Evolutionary conservation across 30 jellyfish, hydroid and myxozoan species (phyloP).

Genomic region (Pelagia noctiluca): DNA sequence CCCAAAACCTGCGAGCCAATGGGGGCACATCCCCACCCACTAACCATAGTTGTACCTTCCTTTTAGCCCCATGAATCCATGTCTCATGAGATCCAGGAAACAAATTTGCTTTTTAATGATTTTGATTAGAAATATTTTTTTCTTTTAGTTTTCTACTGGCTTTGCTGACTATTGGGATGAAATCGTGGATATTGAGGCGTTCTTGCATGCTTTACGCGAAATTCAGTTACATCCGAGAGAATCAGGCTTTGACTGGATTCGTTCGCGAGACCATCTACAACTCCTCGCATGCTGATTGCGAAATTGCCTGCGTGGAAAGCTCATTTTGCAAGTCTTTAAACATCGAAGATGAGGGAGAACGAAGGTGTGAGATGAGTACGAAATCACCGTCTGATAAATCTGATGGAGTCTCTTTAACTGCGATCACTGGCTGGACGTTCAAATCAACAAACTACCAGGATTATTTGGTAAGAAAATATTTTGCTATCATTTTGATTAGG

Average conservation of each 20-base stretch:
- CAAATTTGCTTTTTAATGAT: too few relatives aligned
- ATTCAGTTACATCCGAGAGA: background rate
- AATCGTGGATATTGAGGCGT: conserved; percentile 6
- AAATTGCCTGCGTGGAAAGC: background rate
- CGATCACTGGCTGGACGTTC: conserved; percentile 8
- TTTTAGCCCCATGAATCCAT: too few relatives aligned
- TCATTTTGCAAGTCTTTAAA: conserved; percentile 12
- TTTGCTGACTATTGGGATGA: background rate
- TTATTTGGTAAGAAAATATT: conserved; percentile 4
- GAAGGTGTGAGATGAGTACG: background rate
- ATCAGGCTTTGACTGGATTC: background rate
- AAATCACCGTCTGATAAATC: conserved; percentile 8
- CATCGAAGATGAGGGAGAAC: background rate
- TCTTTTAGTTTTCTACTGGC: too few relatives aligned
- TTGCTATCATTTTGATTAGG: too few relatives aligned
- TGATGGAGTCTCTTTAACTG: background rate
- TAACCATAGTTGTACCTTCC: too few relatives aligned
- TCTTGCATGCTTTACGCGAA: background rate
- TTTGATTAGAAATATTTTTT: too few relatives aligned
- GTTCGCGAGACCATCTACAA: background rate
- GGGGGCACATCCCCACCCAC: too few relatives aligned
- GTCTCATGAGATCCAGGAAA: too few relatives aligned
- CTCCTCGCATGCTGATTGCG: background rate
- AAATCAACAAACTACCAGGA: conserved; percentile 17
- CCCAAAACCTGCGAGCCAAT: too few relatives aligned